A percentile compares a stretch with the other conserved stretches of the same genome.
phyloP scores from a whole-genome alignment of 2,113 vertebrate genomes.

The Xenus cinereus region DNA sequence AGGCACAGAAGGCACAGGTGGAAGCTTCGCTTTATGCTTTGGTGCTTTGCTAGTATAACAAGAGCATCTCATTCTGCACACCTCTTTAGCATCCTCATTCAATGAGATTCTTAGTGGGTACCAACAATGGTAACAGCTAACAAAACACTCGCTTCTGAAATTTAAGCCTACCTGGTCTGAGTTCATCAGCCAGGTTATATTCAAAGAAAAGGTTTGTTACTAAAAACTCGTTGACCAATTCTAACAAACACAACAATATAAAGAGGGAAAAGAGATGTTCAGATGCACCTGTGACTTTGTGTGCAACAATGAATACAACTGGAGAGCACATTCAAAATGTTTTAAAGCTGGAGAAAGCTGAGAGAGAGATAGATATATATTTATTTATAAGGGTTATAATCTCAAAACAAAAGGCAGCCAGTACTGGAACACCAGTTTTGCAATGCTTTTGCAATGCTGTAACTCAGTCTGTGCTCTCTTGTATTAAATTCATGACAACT shows the following conservation, averaged over 20 bases:
- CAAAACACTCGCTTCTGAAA: not conserved
- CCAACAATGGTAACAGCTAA: not conserved
- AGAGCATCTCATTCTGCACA: not conserved
- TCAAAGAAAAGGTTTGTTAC: not conserved
- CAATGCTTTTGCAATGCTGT: not conserved
- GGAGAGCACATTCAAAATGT: not conserved
- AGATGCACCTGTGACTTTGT: not conserved
- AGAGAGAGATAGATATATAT: not conserved
- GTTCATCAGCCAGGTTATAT: not conserved
- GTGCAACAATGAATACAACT: not conserved
- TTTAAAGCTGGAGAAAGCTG: not conserved
- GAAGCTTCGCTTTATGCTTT: not conserved
- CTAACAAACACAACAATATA: not conserved
- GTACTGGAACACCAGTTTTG: not conserved
- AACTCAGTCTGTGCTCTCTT: not conserved
- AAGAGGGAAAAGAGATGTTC: not conserved
- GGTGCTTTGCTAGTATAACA: not conserved
- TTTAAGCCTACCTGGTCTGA: not conserved
- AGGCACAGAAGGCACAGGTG: not conserved
- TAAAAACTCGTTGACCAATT: not conserved
- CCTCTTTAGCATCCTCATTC: not conserved
- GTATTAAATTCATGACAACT: not conserved
- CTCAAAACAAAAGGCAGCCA: not conserved
- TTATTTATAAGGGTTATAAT: not conserved
- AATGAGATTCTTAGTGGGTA: not conserved